Conservation (phyloP, 2,113 vertebrate genomes). For the Cacatua alba region DNA sequence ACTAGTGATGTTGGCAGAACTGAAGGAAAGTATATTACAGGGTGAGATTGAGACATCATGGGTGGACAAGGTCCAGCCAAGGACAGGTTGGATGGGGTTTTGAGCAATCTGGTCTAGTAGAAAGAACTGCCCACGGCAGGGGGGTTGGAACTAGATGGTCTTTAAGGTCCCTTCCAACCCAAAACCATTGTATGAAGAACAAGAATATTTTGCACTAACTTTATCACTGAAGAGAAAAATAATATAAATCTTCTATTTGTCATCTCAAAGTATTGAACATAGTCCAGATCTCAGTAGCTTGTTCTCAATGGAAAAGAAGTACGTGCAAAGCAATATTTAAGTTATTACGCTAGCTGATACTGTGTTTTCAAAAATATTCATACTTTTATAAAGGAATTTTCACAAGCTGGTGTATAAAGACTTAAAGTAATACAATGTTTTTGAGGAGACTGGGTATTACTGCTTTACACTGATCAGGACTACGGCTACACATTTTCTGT, state of each 20-base stretch:
- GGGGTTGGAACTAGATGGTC: background rate
- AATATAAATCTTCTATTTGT: background rate
- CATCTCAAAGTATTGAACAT: background rate
- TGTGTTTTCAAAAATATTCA: background rate
- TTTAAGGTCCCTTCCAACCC: background rate
- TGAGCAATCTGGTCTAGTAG: background rate
- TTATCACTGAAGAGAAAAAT: background rate
- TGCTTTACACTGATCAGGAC: background rate
- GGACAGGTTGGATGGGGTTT: background rate
- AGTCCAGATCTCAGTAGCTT: background rate
- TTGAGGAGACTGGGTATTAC: background rate
- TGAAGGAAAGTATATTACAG: background rate
- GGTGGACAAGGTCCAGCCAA: background rate
- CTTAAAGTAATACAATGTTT: background rate
- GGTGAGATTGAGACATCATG: background rate
- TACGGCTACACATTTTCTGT: background rate
- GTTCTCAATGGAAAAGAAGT: background rate
- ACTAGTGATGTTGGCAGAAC: background rate
- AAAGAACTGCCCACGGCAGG: background rate
- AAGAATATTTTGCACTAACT: background rate
- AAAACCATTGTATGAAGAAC: background rate
- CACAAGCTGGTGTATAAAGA: background rate
- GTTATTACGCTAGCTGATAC: background rate
- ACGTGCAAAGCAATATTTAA: background rate
- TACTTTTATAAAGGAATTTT: background rate